Conservation (phyloP, 2,797 vertebrate genomes). For the Alca torda region DNA sequence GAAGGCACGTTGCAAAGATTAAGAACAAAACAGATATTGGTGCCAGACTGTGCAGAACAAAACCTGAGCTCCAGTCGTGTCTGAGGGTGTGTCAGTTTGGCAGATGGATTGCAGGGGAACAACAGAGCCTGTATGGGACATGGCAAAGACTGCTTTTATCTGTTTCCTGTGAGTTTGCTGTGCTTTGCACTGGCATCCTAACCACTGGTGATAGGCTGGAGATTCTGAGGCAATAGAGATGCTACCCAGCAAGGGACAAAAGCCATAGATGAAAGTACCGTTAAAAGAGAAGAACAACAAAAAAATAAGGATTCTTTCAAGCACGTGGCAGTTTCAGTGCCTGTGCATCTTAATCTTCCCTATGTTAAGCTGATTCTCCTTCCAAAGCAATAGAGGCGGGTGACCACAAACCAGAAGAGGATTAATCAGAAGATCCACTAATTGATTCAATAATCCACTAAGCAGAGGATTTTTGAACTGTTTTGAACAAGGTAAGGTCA, state of each 20-base stretch:
- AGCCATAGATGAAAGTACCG: neutral
- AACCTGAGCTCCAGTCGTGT: neutral
- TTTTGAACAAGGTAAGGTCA: neutral
- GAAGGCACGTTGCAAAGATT: neutral
- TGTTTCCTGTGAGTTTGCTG: neutral
- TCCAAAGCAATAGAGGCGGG: neutral
- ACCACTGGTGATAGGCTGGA: neutral
- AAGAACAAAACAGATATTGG: neutral
- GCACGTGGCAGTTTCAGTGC: neutral
- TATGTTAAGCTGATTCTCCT: slow-evolving; percentile 8
- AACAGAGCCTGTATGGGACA: neutral
- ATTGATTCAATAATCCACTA: slow-evolving; percentile 19
- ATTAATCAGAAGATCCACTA: slow-evolving; percentile 17
- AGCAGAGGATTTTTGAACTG: neutral
- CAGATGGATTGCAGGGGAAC: neutral
- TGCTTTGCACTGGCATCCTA: neutral
- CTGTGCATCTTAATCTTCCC: neutral
- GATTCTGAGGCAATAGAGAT: neutral
- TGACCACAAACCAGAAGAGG: slow-evolving; percentile 11
- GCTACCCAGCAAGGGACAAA: neutral
- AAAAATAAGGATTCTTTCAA: neutral
- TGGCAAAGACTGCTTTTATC: neutral
- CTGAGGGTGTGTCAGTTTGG: neutral
- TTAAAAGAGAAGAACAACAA: neutral
- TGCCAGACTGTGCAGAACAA: neutral